These are phyloP conservation scores for Clarias batrachus DNA, from an alignment of 2,113 vertebrate species.

Conservation along the genomic window DNA sequence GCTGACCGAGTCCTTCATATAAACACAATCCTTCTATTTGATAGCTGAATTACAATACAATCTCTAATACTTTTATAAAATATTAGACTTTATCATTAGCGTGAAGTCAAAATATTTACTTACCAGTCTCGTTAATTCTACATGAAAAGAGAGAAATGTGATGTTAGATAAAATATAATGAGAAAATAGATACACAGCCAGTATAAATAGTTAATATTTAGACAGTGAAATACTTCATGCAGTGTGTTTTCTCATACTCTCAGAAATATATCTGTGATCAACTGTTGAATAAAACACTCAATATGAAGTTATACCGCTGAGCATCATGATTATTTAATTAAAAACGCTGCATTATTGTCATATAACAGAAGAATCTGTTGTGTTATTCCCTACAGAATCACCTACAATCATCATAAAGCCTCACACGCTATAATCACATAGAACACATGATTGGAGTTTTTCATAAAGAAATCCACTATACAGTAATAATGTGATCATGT, in stretches of 20 bases:
- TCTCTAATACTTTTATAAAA: not conserved
- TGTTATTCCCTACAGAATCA: no score
- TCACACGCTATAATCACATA: no score
- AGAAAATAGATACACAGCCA: not conserved
- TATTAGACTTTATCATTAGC: not conserved
- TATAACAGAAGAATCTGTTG: no score
- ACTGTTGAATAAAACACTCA: not conserved
- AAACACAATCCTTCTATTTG: not conserved
- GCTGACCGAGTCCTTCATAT: no score
- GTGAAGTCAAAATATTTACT: conserved; percentile 9
- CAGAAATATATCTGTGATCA: not conserved
- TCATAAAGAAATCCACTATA: no score
- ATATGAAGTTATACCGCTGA: conserved; percentile 12
- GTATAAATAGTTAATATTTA: not conserved
- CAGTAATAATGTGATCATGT: no score
- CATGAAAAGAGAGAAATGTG: conserved; percentile 15
- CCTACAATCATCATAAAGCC: no score
- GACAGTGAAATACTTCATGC: not conserved
- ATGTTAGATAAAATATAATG: conserved; percentile 4
- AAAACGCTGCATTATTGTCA: no score
- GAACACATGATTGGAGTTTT: no score
- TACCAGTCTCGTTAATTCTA: no score
- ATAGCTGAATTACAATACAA: not conserved
- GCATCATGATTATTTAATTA: not conserved
- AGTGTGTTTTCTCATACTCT: not conserved